These are phyloP conservation scores for Ennomos fuscantarius DNA, from an alignment of 2,888 invertebrate genomes.

Conservation along the genomic window DNA sequence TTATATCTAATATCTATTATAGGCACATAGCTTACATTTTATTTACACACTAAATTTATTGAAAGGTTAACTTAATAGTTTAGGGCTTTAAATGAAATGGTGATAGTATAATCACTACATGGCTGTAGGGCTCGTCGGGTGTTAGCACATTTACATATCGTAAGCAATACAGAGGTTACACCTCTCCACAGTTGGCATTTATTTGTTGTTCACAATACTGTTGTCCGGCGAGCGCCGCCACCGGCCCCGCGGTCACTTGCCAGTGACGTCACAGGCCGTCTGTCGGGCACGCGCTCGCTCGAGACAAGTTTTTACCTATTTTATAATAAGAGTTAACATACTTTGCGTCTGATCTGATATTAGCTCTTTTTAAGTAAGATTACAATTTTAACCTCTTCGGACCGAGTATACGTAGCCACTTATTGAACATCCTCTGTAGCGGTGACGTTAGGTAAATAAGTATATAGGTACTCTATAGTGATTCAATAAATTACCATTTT, in stretches of 20 bases:
- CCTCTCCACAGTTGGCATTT: constrained; percentile 21
- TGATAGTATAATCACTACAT: constrained; percentile 9
- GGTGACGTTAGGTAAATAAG: constrained; percentile 45
- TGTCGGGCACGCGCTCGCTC: no score
- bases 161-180: constrained; percentile 12
- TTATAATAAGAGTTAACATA: no score
- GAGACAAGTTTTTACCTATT: no score
- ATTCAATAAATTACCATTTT: constrained; percentile 62
- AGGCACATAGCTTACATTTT: constrained; percentile 12
- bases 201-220: constrained; percentile 20
- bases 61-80: constrained; percentile 31
- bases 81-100: constrained; percentile 7
- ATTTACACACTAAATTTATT: constrained; percentile 25
- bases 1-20: constrained; percentile 9
- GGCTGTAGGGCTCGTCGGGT: constrained; percentile 11
- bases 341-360: no score
- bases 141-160: constrained; percentile 28
- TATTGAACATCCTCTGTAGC: constrained; percentile 10
- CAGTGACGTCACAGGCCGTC: no score
- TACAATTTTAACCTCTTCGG: neutral
- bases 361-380: no score
- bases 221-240: neutral
- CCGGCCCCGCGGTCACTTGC: no score
- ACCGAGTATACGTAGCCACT: neutral
- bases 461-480: constrained; percentile 50